Evolutionary conservation across 2,797 vertebrate species (phyloP).

Genomic region (Sebastes variabilis): DNA sequence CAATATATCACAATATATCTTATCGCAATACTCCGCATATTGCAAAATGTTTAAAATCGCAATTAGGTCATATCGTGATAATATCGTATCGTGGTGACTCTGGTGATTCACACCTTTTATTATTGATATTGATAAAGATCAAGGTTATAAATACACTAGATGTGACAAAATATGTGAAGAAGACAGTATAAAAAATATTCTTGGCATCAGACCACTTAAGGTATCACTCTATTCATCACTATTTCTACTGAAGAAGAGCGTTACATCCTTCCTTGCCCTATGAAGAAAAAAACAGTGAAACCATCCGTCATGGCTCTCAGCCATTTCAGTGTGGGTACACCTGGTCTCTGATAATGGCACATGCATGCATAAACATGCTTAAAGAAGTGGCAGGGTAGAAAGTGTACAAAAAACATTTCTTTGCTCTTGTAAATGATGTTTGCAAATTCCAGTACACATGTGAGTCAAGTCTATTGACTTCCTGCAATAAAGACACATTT

Average conservation of each 20-base stretch:
- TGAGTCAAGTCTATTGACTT: neutral
- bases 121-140: neutral
- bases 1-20: too few relatives aligned
- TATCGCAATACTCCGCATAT: too few relatives aligned
- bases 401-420: neutral
- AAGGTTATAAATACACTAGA: neutral
- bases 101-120: too few relatives aligned
- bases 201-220: too few relatives aligned
- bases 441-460: neutral
- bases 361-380: constrained; percentile 24
- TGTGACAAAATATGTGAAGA: neutral
- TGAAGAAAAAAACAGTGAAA: neutral
- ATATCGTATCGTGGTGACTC: too few relatives aligned
- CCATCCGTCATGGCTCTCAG: neutral
- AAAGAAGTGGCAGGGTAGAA: neutral
- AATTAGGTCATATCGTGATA: too few relatives aligned
- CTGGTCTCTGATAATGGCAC: constrained; percentile 16
- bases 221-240: neutral
- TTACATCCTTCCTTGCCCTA: neutral
- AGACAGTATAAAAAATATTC: neutral
- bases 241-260: neutral
- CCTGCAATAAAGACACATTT: constrained; percentile 11
- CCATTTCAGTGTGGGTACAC: constrained; percentile 24
- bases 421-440: neutral
- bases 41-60: too few relatives aligned